Evolutionary conservation across 2,113 vertebrate species (phyloP).

Genomic region (Apistogramma diplotaenia): DNA sequence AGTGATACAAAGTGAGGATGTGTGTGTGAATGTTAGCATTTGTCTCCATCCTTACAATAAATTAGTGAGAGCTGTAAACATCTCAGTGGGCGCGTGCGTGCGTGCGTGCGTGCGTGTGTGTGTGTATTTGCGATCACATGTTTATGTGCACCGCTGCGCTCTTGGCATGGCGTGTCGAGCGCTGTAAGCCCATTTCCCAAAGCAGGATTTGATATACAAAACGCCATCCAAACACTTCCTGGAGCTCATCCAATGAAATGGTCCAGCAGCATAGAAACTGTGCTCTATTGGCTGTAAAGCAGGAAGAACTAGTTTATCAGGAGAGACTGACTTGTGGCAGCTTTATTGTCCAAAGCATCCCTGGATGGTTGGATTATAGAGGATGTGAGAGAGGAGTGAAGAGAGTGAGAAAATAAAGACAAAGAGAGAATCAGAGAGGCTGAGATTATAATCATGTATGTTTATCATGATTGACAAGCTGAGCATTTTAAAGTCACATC

Average conservation of each 20-base stretch:
- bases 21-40: not conserved
- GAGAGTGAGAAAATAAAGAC: not conserved
- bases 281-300: slow-evolving; percentile 41
- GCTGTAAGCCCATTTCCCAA: slow-evolving; percentile 60
- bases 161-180: slow-evolving; percentile 16
- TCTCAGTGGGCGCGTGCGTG: not conserved
- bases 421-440: not conserved
- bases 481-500: too few species aligned
- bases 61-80: not conserved
- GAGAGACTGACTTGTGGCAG: slow-evolving; percentile 58
- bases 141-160: not conserved
- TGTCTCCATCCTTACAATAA: not conserved
- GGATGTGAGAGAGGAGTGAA: not conserved
- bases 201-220: slow-evolving; percentile 49
- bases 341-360: slow-evolving; percentile 46
- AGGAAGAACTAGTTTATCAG: slow-evolving; percentile 52
- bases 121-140: not conserved
- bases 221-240: slow-evolving; percentile 52
- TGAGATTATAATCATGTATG: not conserved
- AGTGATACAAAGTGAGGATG: not conserved
- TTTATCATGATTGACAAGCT: not conserved
- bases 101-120: not conserved
- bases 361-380: slow-evolving; percentile 44
- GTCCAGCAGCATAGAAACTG: not conserved
- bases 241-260: slow-evolving; percentile 50